Evolutionary conservation across 2,888 invertebrate genomes (phyloP), one percentile per base, ranked within the genome.

Genomic region (Philonicus albiceps): DNA sequence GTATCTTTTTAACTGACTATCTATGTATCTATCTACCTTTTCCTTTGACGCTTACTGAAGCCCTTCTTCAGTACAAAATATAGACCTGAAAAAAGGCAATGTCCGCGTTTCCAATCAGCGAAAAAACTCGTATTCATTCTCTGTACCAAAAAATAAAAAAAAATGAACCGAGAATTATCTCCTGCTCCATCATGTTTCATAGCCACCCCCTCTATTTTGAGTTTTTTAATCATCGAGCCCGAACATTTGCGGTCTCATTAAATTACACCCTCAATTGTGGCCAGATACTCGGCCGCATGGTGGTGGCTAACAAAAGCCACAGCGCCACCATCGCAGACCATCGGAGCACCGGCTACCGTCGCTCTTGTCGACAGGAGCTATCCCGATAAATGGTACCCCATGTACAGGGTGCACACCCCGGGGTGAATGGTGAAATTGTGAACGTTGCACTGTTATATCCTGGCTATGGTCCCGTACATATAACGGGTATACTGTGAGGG

Each of bases 211-310:
- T 76, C 37, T 3, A 22, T 49, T n/a, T n/a, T 16, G 27, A 43
- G 55, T 73, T 84, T 84, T 84, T 84, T 73, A 84, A 84, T 84
- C 84, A 84, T 73, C 43, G 73, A 80, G 73, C 85, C 85, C 84
- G 87, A 86, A 87, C 87, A 86, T 87, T 87, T 87, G 87, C 74
- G 86, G 87, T 87, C 87, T 87, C 86, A 87, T 87, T 87, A 87
- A 87, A 87, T 87, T 86, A 87, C 87, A 87, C 87, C 87, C 87
- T 86, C 86, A 86, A 86, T 75, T 37, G 40, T 49, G 85, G 84
- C 87, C 86, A 86, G 53, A 78, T 83, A 87, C 85, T 80, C 37
- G 53, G 75, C 87, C 86, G 27, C 64, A 83, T 80, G 85, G 55
- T 81, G n/a, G 81, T 64, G 19, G 34, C 80, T 80, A 78, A 85